Evolutionary conservation across 2,888 invertebrate genomes (phyloP), one percentile per base, ranked within the genome.

Genomic region (Drosophila sordidula): DNA sequence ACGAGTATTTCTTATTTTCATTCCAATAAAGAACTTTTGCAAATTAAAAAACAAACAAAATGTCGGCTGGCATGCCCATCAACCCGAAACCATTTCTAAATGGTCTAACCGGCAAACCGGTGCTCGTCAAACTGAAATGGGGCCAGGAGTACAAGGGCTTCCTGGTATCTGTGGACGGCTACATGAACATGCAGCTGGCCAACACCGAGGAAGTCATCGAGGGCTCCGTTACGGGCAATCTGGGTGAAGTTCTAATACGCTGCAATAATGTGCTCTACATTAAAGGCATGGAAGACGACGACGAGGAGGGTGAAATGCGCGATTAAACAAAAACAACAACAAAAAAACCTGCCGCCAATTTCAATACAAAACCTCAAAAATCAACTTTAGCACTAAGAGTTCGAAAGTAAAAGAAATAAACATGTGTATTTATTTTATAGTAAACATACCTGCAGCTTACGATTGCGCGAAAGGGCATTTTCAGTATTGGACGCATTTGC

Each of bases 61-160:
- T 91, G 91, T 92, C 96, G 91, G 95, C 96, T 92, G 95, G 96
- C 93, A 97, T 98, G 96, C 98, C 98, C 82, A 96, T 99, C 91
- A 99, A 99, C 93, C 99, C 99, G 4, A 99, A 99, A 94, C 99
- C 99, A 70, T 99, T 99, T 93, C 94, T 99, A 57, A 99, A 99
- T 94, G 97, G 97, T 90, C 94, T 99, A 49, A 99, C 99, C 1
- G 99, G 99, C 14, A 99, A 99, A 93, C 96, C 98, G 42, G 98
- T 99, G 41, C 95, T 99, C 92, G 98, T 99, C 2, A 99, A 99
- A 93, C 93, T 99, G 70, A 99, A 99, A 92, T 99, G 99, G 99
- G 99, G 99, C 32, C 99, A 99, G 93, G 99, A 99, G 93, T 99
- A 99, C 93, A 98, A 98, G 94, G 99, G 99, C 12, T 97, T 98